These are phyloP conservation scores for Buceros bicornis DNA, from an alignment of 2,797 vertebrate genomes.

Conservation along the genomic window DNA sequence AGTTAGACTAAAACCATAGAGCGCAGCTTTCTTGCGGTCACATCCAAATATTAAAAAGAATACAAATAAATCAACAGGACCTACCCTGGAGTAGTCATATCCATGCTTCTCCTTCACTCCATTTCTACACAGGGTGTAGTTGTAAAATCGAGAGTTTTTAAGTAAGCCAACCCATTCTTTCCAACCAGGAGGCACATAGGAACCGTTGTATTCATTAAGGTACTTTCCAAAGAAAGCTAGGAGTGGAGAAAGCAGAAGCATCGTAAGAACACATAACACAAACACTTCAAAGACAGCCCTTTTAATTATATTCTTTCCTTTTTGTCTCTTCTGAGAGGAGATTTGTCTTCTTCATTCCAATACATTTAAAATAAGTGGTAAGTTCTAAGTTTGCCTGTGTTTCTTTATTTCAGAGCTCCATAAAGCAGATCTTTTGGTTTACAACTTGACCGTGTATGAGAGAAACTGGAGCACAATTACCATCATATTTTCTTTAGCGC, in stretches of 20 bases:
- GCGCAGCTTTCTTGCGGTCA: background rate
- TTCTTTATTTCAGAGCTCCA: background rate
- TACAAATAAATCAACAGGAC: conserved; percentile 39
- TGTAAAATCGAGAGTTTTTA: conserved; percentile 98
- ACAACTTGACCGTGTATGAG: background rate
- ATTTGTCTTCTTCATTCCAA: background rate
- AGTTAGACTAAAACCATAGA: conserved; percentile 5
- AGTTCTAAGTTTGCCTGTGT: background rate
- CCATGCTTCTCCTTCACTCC: conserved; percentile 93
- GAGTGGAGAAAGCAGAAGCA: conserved; percentile 23
- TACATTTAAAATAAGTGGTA: background rate
- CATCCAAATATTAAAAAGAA: background rate
- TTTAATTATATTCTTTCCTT: background rate
- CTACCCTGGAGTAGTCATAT: conserved; percentile 90
- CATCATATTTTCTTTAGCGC: background rate
- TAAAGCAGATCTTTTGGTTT: background rate
- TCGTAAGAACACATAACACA: background rate
- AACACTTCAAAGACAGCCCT: background rate
- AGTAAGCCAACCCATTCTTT: conserved; percentile 95
- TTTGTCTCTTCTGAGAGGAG: background rate
- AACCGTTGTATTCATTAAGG: conserved; percentile 97
- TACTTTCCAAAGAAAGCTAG: conserved; percentile 98
- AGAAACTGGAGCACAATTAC: background rate
- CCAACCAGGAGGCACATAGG: conserved; percentile 94
- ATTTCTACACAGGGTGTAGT: conserved; percentile 95